A percentile compares a stretch with the other conserved stretches of the same genome.
These are phyloP conservation scores for Paguma larvata DNA, from an alignment of 2,797 vertebrate species.

Conservation along the genomic window DNA sequence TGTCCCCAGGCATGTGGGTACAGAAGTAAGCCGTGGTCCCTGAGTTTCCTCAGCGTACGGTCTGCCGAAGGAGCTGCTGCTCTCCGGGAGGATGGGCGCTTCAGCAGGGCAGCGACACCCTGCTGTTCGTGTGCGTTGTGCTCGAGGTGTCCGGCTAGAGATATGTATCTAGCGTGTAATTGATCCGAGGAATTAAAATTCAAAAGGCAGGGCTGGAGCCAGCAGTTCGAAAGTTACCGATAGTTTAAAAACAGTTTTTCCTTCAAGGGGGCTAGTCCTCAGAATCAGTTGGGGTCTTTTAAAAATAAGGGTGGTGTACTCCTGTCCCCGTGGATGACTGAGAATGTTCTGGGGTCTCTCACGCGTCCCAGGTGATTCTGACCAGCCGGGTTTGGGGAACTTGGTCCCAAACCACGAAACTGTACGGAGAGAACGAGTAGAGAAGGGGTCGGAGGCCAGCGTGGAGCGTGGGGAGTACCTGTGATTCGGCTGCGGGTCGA, in stretches of 20 bases:
- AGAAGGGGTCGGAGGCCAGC: neutral
- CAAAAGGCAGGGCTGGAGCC: neutral
- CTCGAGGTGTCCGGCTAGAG: neutral
- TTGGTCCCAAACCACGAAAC: neutral
- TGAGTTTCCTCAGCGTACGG: neutral
- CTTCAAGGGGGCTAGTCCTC: neutral
- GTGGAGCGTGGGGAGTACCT: neutral
- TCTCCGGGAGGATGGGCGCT: neutral
- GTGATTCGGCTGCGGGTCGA: neutral
- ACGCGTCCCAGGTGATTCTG: neutral
- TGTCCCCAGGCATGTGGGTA: neutral
- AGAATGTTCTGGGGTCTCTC: neutral
- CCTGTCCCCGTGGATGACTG: fast-evolving
- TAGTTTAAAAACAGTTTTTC: neutral
- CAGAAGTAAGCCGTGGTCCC: neutral
- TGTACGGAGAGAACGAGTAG: neutral
- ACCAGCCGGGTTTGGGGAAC: neutral
- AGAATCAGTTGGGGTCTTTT: neutral
- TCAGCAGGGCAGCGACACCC: neutral
- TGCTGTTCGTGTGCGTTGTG: fast-evolving
- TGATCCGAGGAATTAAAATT: neutral
- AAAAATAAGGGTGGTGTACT: neutral
- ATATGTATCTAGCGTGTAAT: neutral
- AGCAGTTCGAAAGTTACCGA: neutral
- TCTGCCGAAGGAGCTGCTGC: too few relatives aligned